Conservation (phyloP, 2,113 vertebrate species). For the Limnothrissa miodon region DNA sequence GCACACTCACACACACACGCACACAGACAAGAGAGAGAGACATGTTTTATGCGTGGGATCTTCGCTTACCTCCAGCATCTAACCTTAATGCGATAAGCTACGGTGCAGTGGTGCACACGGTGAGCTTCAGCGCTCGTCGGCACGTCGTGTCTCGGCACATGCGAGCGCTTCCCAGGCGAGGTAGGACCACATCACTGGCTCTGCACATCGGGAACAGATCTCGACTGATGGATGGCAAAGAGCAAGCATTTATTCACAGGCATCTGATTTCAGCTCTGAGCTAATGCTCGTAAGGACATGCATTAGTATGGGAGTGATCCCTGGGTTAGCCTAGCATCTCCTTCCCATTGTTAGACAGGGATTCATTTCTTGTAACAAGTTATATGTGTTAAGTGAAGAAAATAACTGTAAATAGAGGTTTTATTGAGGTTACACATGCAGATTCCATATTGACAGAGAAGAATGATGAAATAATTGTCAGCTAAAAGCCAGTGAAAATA, state of each 20-base stretch:
- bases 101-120: conserved; percentile 50
- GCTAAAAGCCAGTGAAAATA: too few species aligned
- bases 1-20: not conserved
- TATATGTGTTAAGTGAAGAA: too few species aligned
- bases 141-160: not conserved
- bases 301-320: not conserved
- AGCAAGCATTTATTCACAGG: not conserved
- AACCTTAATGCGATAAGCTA: conserved; percentile 42
- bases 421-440: too few species aligned
- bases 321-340: not conserved
- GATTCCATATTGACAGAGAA: too few species aligned
- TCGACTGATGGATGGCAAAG: not conserved
- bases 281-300: not conserved
- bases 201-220: conserved; percentile 1
- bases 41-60: conserved; percentile 40
- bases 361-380: not conserved
- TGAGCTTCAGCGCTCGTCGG: conserved; percentile 50
- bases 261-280: not conserved
- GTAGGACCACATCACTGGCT: not conserved
- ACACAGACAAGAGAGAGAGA: not conserved
- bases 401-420: too few species aligned
- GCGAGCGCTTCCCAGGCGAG: not conserved
- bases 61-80: conserved; percentile 40
- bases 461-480: too few species aligned
- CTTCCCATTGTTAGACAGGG: not conserved